These are phyloP conservation scores for Sussaba pulchella DNA, from an alignment of 2,888 invertebrate species.

Conservation along the genomic window DNA sequence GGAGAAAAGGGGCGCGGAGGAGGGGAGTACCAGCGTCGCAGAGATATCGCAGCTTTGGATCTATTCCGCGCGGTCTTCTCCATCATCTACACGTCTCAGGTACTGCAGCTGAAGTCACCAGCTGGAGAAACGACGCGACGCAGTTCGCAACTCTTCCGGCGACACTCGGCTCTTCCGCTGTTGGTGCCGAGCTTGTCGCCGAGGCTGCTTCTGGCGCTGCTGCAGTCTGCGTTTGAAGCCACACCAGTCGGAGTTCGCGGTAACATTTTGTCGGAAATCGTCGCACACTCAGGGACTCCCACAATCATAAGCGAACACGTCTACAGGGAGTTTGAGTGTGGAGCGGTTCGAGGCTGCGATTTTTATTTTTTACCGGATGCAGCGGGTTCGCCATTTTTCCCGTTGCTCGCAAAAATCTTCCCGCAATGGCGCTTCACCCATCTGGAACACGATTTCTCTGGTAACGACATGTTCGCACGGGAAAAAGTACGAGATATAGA, in stretches of 20 bases:
- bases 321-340: neutral
- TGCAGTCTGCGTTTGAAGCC: conserved; percentile 9
- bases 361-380: conserved; percentile 21
- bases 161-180: conserved; percentile 38
- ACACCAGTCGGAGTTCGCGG: neutral
- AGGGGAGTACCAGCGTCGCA: neutral
- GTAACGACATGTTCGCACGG: conserved; percentile 5
- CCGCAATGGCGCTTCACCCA: neutral
- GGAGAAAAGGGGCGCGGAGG: neutral
- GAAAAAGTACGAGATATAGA: neutral
- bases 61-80: conserved; percentile 25
- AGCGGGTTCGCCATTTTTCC: neutral
- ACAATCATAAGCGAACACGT: neutral
- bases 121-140: conserved; percentile 23
- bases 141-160: conserved; percentile 41
- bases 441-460: conserved; percentile 21
- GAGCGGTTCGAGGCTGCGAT: neutral
- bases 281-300: neutral
- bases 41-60: conserved; percentile 17
- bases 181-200: conserved; percentile 27
- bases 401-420: neutral
- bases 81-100: conserved; percentile 38
- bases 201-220: neutral
- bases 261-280: conserved; percentile 15
- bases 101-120: conserved; percentile 32